Conservation (phyloP, 2,888 invertebrate species). For the Galeruca laticollis region DNA sequence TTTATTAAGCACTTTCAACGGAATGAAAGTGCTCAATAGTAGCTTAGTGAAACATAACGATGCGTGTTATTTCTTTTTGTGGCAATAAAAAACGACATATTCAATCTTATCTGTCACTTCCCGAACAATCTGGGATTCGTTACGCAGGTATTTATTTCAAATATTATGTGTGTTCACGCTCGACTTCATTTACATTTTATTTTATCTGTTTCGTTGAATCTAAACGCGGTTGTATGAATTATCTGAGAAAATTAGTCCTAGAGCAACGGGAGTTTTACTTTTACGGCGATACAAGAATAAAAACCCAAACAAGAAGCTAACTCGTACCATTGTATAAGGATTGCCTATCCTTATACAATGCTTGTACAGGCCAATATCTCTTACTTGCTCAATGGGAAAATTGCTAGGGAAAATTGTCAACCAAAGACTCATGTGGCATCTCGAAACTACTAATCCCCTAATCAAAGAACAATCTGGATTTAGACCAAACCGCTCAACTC, state of each 20-base stretch:
- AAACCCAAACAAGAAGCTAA: too few species aligned
- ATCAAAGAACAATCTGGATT: too few species aligned
- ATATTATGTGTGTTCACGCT: slow-evolving; percentile 28
- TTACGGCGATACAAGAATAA: too few species aligned
- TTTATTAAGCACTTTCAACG: slow-evolving; percentile 30
- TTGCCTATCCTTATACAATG: too few species aligned
- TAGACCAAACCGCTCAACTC: too few species aligned
- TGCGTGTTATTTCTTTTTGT: slow-evolving; percentile 34
- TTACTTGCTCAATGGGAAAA: too few species aligned
- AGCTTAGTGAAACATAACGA: slow-evolving; percentile 27
- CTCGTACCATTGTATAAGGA: too few species aligned
- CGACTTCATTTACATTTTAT: slow-evolving; percentile 22
- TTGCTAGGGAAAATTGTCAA: too few species aligned
- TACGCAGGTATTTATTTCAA: slow-evolving; percentile 30
- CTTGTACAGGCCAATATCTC: too few species aligned
- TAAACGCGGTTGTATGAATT: background rate
- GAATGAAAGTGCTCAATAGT: too few species aligned
- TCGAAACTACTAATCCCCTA: too few species aligned
- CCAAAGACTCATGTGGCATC: too few species aligned
- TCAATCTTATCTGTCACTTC: slow-evolving; percentile 39
- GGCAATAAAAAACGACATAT: slow-evolving; percentile 32
- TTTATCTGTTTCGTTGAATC: slow-evolving; percentile 17
- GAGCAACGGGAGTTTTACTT: background rate
- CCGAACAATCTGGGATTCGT: slow-evolving; percentile 33
- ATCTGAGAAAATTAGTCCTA: background rate